Evolutionary conservation across 2,888 invertebrate genomes (phyloP).

Genomic region (Chymomyza amoena): DNA sequence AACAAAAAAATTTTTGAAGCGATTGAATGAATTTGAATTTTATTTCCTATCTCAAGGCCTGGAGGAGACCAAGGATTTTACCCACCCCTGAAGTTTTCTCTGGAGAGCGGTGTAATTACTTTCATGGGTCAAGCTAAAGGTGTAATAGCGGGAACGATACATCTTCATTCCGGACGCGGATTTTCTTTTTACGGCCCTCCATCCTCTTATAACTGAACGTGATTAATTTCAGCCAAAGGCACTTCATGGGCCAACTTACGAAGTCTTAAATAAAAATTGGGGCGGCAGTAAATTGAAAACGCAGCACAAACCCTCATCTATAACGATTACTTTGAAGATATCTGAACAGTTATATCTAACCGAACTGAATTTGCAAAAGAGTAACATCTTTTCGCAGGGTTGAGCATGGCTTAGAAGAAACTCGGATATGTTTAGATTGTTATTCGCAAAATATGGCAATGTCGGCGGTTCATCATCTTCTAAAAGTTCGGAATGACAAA

Average conservation of each 20-base stretch:
- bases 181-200: no score
- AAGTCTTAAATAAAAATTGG: slow-evolving; percentile 47
- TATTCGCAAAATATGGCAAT: slow-evolving; percentile 22
- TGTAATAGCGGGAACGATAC: no score
- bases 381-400: slow-evolving; percentile 76
- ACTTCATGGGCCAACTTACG: slow-evolving; percentile 36
- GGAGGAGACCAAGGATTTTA: no score
- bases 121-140: no score
- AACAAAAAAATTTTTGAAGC: no score
- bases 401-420: slow-evolving; percentile 62
- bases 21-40: no score
- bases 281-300: slow-evolving; percentile 88
- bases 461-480: slow-evolving; percentile 9
- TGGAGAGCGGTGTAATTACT: no score
- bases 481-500: slow-evolving; percentile 43
- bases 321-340: slow-evolving; percentile 86
- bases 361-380: slow-evolving; percentile 84
- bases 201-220: no score
- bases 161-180: no score
- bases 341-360: slow-evolving; percentile 82
- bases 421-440: slow-evolving; percentile 46
- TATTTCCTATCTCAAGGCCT: no score
- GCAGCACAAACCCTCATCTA: slow-evolving; percentile 92
- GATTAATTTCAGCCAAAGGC: no score
- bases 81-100: no score